These are phyloP conservation scores for Octopus sinensis DNA, from an alignment of 1,140 invertebrate genomes.

Conservation along the genomic window DNA sequence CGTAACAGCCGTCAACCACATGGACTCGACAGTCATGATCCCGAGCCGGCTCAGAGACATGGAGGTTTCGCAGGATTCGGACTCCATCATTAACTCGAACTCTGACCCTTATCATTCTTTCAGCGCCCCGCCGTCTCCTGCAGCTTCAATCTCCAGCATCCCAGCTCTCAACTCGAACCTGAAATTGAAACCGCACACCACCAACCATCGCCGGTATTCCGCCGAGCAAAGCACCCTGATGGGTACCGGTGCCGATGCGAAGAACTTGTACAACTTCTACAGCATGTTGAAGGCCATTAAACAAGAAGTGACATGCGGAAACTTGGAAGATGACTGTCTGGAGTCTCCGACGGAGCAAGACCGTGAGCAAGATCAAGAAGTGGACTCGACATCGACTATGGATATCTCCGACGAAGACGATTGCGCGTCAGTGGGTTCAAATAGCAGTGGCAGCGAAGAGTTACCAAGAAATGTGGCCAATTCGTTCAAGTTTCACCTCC, in stretches of 20 bases:
- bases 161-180: background rate
- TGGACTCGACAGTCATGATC: constrained; percentile 47
- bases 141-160: background rate
- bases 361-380: background rate
- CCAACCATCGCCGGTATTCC: constrained; percentile 22
- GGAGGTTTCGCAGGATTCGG: constrained; percentile 20
- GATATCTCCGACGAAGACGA: constrained; percentile 19
- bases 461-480: constrained; percentile 35
- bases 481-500: constrained; percentile 39
- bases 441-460: constrained; percentile 15
- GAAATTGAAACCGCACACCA: background rate
- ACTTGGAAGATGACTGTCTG: background rate
- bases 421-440: constrained; percentile 14
- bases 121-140: background rate
- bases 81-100: background rate
- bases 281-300: constrained; percentile 38
- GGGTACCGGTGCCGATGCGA: constrained; percentile 20
- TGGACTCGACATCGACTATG: background rate
- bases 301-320: constrained; percentile 36
- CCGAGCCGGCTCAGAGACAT: constrained; percentile 42
- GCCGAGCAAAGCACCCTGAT: constrained; percentile 30
- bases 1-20: constrained; percentile 39
- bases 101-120: background rate
- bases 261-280: constrained; percentile 39
- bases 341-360: background rate